Evolutionary conservation across 1,140 invertebrate species (phyloP), one percentile per base, ranked within the genome.

Genomic region (Sminthurides bifidus): DNA sequence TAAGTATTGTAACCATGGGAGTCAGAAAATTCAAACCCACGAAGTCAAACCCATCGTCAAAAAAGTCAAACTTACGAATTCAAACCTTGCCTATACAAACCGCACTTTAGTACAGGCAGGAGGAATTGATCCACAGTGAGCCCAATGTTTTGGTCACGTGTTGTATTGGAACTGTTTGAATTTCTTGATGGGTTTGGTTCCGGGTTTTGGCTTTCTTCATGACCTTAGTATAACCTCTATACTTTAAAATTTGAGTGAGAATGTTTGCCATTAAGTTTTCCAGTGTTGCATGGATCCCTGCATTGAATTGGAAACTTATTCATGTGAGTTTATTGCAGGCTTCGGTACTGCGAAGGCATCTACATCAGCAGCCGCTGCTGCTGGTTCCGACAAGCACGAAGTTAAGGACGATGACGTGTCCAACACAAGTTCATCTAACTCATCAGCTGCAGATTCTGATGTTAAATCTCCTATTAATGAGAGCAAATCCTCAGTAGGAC

Each of bases 161-260:
- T 29, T 31, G 15, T 19, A 21, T 23, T 37, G 15, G 3, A 3
- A 5, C 17, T 52, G 8, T 24, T 27, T 6, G 41, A 23, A 23
- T 21, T 10, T 29, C 26, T 31, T 52, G 17, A 21, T 52, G 56
- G 56, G 12, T 57, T 52, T 52, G 56, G 52, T 35, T 35, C 33
- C n/a, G 33, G n/a, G 8, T 10, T 10, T 35, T 8, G n/a, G 8
- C n/a, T n/a, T 35, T 35, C 33, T 10, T 35, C 33, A n/a, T 41
- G 40, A 10, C 8, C 8, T 19, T 38, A 23, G 10, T 14, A 49
- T 21, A n/a, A 17, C 31, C 2, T 23, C 49, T 37, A 3, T 19
- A 21, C 17, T 3, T 38, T 6, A 8, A 43, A 27, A 10, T 52
- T 8, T 15, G 30, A 38, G 5, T 23, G 14, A 6, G 3, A 23